A percentile compares a stretch with the other conserved stretches of the same genome.
Conservation (phyloP, 2,113 vertebrate genomes). For the Chloebia gouldiae region DNA sequence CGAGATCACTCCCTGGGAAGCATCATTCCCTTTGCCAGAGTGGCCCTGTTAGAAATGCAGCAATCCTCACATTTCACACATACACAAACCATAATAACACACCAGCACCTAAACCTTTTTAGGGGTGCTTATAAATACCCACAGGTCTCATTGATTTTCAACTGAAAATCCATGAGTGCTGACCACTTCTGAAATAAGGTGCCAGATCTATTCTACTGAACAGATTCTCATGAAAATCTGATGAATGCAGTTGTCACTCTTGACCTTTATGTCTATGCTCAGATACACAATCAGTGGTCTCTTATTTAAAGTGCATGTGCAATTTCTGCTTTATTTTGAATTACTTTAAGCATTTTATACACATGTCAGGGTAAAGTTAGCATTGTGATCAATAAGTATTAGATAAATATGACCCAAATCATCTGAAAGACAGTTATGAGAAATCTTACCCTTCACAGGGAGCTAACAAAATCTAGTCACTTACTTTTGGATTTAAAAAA, state of each 20-base stretch:
- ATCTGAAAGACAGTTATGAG: background rate
- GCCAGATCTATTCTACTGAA: background rate
- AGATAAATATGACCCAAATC: background rate
- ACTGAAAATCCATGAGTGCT: background rate
- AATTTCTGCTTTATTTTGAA: slow-evolving; percentile 32
- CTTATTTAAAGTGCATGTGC: background rate
- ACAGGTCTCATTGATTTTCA: background rate
- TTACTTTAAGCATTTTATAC: background rate
- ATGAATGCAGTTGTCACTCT: slow-evolving; percentile 44
- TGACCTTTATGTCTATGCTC: slow-evolving; percentile 44
- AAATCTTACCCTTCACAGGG: background rate
- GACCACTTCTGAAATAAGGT: slow-evolving; percentile 14
- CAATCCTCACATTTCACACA: background rate
- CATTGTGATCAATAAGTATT: slow-evolving; percentile 25
- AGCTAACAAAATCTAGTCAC: background rate
- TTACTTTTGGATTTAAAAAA: background rate
- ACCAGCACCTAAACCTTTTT: background rate
- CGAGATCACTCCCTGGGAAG: background rate
- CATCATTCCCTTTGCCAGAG: background rate
- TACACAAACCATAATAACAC: background rate
- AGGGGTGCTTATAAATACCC: background rate
- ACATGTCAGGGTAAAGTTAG: background rate
- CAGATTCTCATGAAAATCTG: slow-evolving; percentile 1
- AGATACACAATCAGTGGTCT: background rate
- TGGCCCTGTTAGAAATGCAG: background rate